A percentile compares a stretch with the other conserved stretches of the same genome.
These are phyloP conservation scores for Theocolax elegans DNA, from an alignment of 1,140 invertebrate species.

Conservation along the genomic window DNA sequence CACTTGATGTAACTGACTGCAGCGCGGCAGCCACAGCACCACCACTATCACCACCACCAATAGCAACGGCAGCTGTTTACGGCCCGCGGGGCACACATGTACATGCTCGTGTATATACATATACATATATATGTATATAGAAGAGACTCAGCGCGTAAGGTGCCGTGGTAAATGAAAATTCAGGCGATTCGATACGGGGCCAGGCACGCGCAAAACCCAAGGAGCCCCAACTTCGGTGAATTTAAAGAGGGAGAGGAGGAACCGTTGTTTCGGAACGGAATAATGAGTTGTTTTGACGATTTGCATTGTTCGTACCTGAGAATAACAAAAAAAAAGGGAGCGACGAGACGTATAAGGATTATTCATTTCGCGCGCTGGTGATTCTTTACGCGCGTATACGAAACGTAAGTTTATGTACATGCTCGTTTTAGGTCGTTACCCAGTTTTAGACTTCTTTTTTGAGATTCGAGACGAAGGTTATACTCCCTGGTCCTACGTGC, in stretches of 20 bases:
- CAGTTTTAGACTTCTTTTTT: too few species aligned
- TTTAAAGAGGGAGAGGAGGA: conserved; percentile 3
- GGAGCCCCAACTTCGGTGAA: conserved; percentile 1
- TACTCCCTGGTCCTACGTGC: background rate
- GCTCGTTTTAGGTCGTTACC: too few species aligned
- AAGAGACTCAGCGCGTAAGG: conserved; percentile 21
- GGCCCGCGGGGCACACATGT: background rate
- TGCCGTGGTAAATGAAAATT: conserved; percentile 40
- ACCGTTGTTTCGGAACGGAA: conserved; percentile 31
- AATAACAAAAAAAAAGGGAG: background rate
- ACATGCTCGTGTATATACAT: background rate
- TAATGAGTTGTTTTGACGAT: conserved; percentile 42
- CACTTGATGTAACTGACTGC: conserved; percentile 22
- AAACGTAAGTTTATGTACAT: too few species aligned
- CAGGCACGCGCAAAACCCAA: background rate
- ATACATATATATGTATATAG: background rate
- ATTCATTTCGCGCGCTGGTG: background rate
- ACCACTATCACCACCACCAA: too few species aligned
- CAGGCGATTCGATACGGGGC: conserved; percentile 29
- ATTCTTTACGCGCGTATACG: conserved; percentile 4
- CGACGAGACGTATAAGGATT: background rate
- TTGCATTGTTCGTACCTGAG: conserved; percentile 20
- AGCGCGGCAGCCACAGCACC: background rate
- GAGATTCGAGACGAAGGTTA: too few species aligned
- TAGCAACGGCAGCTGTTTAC: conserved; percentile 31